Conservation (phyloP, 2,797 vertebrate genomes). For the Schizopygopsis pylzovi region DNA sequence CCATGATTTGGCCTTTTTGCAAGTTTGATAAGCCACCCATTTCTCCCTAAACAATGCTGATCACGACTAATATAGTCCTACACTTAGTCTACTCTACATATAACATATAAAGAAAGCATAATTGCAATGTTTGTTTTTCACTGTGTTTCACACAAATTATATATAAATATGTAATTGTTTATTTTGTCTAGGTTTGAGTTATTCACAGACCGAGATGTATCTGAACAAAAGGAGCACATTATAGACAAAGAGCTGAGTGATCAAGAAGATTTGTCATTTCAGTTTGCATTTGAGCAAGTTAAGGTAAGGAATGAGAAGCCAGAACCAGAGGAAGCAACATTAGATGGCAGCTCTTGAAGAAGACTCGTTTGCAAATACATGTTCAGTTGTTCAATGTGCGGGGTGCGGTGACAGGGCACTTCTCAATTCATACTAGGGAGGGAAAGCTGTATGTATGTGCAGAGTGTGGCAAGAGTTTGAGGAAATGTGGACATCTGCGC, state of each 20-base stretch:
- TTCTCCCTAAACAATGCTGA: no score
- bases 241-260: not conserved
- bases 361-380: conserved; percentile 81
- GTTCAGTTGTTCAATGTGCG: conserved; percentile 77
- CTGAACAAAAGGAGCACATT: conserved; percentile 29
- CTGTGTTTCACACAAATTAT: no score
- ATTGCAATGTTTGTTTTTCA: no score
- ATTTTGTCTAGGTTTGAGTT: not conserved
- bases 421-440: conserved; percentile 76
- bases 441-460: conserved; percentile 74
- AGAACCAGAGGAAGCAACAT: conserved; percentile 38
- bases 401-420: conserved; percentile 77
- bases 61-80: no score
- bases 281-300: conserved; percentile 48
- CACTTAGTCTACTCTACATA: no score
- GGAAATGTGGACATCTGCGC: conserved; percentile 77
- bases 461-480: conserved; percentile 79
- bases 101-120: no score
- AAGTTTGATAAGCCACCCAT: no score
- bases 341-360: conserved; percentile 67
- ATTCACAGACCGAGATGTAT: conserved; percentile 23
- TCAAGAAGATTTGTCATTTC: conserved; percentile 16
- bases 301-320: conserved; percentile 68
- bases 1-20: no score
- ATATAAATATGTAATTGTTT: no score